Base-by-base conservation (phyloP, 2,888 invertebrate genomes). In the Sinohyriopsis cumingii region DNA sequence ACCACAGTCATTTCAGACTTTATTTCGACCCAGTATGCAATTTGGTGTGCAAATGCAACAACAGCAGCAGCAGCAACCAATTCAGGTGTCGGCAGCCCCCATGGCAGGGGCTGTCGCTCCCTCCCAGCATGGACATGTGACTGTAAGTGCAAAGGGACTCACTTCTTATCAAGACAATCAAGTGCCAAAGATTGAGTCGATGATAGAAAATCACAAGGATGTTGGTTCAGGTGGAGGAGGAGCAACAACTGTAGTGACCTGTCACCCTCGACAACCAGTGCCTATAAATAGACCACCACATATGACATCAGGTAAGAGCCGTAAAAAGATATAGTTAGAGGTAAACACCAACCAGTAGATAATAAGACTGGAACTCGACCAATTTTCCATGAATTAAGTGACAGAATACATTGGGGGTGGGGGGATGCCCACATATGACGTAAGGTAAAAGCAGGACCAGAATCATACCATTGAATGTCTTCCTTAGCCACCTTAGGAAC, bases 21-120 rank as follows among this genome's bases (percentile, higher is more conserved):
- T 84, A 72, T 76, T 83, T 62, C 72, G 84, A 72, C 84, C 81
- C 66, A 83, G 82, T 83, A 84, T 86, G 84, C 84, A 85, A 81
- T 78, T 84, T 75, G 82, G 82, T 80, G 80, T 86, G 84, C 85
- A 82, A 72, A 77, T 86, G 68, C 84, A 72, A 77, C 79, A 72
- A 71, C 82, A 66, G 63, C 72, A 71, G 53, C 69, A 61, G 15
- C 63, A 68, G 63, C 69, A 69, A 33, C 69, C 65, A 57, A 71
- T 61, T 54, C 75, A 71, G 28, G 70, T 67, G 24, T 25, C 63
- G 19, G 69, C 45, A 45, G 12, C 45, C 45, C 45, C 45, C 12
- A 45, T 45, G 53, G 22, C 59, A 53, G 67, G 24, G 45, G n/a
- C 28, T 45, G 33, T 57, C 59, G 0, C 45, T 20, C 65, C 45